A percentile compares a stretch with the other conserved stretches of the same genome.
Conservation (phyloP, 2,113 vertebrate genomes). For the Bagarius yarrelli region DNA sequence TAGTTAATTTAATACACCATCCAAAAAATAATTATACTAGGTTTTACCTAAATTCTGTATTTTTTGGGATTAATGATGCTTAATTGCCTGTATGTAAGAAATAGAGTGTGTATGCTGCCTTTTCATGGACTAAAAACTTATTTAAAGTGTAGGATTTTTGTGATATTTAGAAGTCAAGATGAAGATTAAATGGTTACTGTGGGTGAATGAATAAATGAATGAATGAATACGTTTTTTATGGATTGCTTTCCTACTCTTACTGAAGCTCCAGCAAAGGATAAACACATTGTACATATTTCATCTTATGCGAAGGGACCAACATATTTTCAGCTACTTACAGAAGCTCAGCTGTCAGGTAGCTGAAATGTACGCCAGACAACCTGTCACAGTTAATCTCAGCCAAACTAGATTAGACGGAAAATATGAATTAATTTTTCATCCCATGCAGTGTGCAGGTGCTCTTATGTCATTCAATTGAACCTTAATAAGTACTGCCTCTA, state of each 20-base stretch:
- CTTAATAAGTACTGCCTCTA: neutral
- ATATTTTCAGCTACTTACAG: neutral
- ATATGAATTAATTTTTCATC: constrained; percentile 18
- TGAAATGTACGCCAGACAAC: neutral
- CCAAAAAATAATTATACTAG: neutral
- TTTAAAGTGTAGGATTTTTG: neutral
- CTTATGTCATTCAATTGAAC: neutral
- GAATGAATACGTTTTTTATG: neutral
- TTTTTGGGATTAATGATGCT: neutral
- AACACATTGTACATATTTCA: neutral
- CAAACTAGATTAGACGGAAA: constrained; percentile 19
- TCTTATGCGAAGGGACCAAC: neutral
- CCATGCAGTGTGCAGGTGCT: constrained; percentile 6
- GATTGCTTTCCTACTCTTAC: neutral
- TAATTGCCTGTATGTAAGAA: neutral
- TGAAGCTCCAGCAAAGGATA: neutral
- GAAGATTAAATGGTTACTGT: neutral
- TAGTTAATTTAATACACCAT: neutral
- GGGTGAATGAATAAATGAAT: neutral
- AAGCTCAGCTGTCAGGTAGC: constrained; percentile 10
- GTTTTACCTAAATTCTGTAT: no score
- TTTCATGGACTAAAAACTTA: neutral
- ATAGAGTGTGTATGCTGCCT: neutral
- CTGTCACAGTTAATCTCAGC: constrained; percentile 13
- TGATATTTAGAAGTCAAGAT: neutral